phyloP scores from a whole-genome alignment of 1,140 invertebrate genomes.

The Choristoneura fumiferana region DNA sequence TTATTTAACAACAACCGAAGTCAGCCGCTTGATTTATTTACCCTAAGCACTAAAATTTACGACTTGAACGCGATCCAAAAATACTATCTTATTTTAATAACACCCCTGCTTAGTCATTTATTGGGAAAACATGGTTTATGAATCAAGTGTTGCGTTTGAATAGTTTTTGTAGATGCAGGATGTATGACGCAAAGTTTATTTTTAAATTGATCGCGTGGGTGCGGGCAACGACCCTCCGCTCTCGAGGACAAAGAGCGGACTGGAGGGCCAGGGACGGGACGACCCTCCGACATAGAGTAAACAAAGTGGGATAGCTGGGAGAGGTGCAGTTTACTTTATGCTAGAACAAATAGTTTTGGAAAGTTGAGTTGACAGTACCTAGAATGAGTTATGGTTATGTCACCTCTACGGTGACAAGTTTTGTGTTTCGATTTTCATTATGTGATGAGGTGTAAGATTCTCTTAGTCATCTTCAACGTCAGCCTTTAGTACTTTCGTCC shows the following conservation, averaged over 20 bases:
- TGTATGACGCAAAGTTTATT: conserved; percentile 17
- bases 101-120: too few relatives aligned
- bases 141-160: conserved; percentile 7
- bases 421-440: too few relatives aligned
- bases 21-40: not conserved
- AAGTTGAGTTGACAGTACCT: too few relatives aligned
- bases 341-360: too few relatives aligned
- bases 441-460: too few relatives aligned
- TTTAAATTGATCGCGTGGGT: conserved; percentile 19
- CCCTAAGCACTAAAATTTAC: not conserved
- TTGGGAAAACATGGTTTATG: not conserved
- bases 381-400: too few relatives aligned
- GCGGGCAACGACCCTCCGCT: conserved; percentile 53
- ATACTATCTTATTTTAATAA: not conserved
- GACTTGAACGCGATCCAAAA: not conserved
- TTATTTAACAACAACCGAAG: too few relatives aligned
- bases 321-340: not conserved
- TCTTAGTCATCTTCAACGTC: too few relatives aligned
- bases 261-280: conserved; percentile 47
- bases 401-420: too few relatives aligned
- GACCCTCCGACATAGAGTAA: conserved; percentile 59
- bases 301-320: conserved; percentile 25
- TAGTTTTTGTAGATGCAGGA: conserved; percentile 7
- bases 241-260: conserved; percentile 67
- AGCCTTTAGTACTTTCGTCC: too few relatives aligned